phyloP scores from a whole-genome alignment of 2,888 invertebrate genomes.

The Galerucella pusilla region DNA sequence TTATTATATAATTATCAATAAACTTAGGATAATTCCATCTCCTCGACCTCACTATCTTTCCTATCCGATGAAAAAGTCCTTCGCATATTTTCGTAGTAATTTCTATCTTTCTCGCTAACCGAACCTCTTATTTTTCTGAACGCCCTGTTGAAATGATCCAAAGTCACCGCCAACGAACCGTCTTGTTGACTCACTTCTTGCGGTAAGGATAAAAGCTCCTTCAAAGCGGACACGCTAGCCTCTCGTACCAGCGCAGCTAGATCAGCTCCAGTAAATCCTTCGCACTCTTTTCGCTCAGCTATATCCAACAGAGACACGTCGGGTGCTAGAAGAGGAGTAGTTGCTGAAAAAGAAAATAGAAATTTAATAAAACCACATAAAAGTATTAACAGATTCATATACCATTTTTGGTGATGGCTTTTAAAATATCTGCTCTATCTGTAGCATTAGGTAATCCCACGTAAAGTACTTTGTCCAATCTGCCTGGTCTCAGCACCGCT shows the following conservation, averaged over 20 bases:
- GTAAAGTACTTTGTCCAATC: constrained; percentile 90
- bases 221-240: constrained; percentile 84
- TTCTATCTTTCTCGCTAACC: constrained; percentile 82
- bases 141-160: constrained; percentile 81
- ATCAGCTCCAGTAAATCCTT: constrained; percentile 95
- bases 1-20: neutral
- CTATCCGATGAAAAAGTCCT: constrained; percentile 72
- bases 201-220: constrained; percentile 73
- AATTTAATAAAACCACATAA: no score
- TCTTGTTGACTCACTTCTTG: constrained; percentile 54
- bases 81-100: constrained; percentile 80
- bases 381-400: neutral
- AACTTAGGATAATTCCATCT: constrained; percentile 44
- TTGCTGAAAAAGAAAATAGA: constrained; percentile 74
- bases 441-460: constrained; percentile 85
- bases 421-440: constrained; percentile 89
- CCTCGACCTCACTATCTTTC: constrained; percentile 53
- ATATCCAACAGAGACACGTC: constrained; percentile 82
- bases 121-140: constrained; percentile 87
- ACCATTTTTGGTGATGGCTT: constrained; percentile 81
- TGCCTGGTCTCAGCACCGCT: constrained; percentile 88
- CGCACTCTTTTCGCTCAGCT: constrained; percentile 73
- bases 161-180: constrained; percentile 69
- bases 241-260: constrained; percentile 89
- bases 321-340: constrained; percentile 77